phyloP scores from a whole-genome alignment of 2,113 vertebrate species.

The Alaudala cheleensis region DNA sequence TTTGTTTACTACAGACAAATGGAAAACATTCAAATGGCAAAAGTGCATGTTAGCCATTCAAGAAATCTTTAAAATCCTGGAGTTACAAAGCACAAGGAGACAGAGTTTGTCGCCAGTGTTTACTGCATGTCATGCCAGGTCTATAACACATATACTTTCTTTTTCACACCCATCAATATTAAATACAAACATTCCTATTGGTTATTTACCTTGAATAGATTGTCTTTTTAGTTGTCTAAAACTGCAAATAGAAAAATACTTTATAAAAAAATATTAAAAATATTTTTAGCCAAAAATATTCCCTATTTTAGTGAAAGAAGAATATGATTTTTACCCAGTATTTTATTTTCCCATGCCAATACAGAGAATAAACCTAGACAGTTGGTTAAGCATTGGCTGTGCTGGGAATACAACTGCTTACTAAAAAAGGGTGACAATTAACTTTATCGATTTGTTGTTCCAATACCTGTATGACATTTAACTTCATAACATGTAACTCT shows the following conservation, averaged over 20 bases:
- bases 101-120: not conserved
- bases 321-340: not conserved
- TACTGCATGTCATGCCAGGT: not conserved
- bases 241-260: not conserved
- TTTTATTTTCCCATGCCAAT: not conserved
- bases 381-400: not conserved
- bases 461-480: not conserved
- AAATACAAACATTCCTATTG: not conserved
- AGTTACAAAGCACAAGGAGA: not conserved
- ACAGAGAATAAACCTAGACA: not conserved
- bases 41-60: not conserved
- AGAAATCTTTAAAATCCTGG: not conserved
- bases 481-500: not conserved
- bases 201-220: not conserved
- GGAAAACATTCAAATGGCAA: not conserved
- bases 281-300: not conserved
- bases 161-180: not conserved
- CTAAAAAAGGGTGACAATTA: not conserved
- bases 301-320: not conserved
- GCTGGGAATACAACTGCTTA: not conserved
- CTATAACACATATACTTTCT: not conserved
- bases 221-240: not conserved
- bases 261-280: not conserved
- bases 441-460: not conserved
- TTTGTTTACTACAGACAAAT: not conserved